These are phyloP conservation scores for Parnassius smintheus DNA, from an alignment of 2,888 invertebrate species.

Conservation along the genomic window DNA sequence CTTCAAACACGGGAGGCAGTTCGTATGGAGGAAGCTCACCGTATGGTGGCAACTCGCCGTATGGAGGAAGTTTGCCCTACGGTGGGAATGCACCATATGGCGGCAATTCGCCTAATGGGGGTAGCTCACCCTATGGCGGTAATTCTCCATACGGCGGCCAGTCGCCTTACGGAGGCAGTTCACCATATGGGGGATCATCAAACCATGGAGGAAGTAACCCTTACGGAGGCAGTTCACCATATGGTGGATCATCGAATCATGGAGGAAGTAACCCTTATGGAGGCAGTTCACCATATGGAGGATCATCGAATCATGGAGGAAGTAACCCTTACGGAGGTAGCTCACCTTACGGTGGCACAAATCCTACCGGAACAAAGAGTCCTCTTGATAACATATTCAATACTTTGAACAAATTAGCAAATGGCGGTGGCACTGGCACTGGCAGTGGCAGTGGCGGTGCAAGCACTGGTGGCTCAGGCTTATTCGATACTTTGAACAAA, in stretches of 20 bases:
- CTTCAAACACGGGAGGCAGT: slow-evolving; percentile 13
- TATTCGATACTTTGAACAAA: slow-evolving; percentile 58
- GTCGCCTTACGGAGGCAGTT: slow-evolving; percentile 39
- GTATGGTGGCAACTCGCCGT: slow-evolving; percentile 28
- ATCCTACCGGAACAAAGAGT: slow-evolving; percentile 32
- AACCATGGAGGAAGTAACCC: slow-evolving; percentile 42
- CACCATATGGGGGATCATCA: slow-evolving; percentile 40
- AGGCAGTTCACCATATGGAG: slow-evolving; percentile 23
- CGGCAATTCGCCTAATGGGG: slow-evolving; percentile 37
- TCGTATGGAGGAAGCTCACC: slow-evolving; percentile 22
- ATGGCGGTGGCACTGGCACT: slow-evolving; percentile 16
- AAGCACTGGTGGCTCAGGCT: slow-evolving; percentile 33
- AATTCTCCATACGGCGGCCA: slow-evolving; percentile 39
- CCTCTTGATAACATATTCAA: slow-evolving; percentile 32
- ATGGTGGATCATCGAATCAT: slow-evolving; percentile 38
- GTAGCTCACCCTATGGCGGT: slow-evolving; percentile 26
- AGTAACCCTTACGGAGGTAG: slow-evolving; percentile 39
- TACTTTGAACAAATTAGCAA: slow-evolving; percentile 32
- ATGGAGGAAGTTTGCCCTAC: slow-evolving; percentile 28
- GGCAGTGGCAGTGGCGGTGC: slow-evolving; percentile 32
- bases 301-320: slow-evolving; percentile 39
- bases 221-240: slow-evolving; percentile 40
- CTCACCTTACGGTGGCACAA: slow-evolving; percentile 41
- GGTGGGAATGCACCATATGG: slow-evolving; percentile 31
- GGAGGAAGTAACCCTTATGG: slow-evolving; percentile 45